Percentiles rank a stretch among this genome's conserved stretches.
These are phyloP conservation scores for Monopterus albus DNA, from an alignment of 2,113 vertebrate species.

Conservation along the genomic window DNA sequence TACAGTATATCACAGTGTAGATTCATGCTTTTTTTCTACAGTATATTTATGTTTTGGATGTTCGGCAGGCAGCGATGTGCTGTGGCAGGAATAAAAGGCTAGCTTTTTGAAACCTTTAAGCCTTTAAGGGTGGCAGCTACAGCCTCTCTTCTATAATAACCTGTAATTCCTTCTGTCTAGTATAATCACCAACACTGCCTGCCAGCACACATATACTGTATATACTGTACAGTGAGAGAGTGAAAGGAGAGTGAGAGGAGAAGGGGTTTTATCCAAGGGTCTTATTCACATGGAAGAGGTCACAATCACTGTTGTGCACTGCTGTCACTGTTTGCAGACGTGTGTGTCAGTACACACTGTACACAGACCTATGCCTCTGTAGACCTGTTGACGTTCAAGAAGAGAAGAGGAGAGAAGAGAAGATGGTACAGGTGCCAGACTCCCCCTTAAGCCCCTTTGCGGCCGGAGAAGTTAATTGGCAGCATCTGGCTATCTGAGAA, in stretches of 20 bases:
- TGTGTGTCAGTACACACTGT: not conserved
- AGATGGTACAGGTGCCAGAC: slow-evolving; percentile 70
- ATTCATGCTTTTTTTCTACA: slow-evolving; percentile 54
- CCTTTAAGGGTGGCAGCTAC: slow-evolving; percentile 73
- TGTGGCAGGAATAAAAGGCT: slow-evolving; percentile 61
- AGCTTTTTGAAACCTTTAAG: slow-evolving; percentile 59
- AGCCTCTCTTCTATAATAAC: slow-evolving; percentile 73
- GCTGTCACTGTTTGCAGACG: slow-evolving; percentile 25
- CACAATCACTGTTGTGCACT: not conserved
- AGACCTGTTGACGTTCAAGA: slow-evolving; percentile 13
- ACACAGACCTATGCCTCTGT: not conserved
- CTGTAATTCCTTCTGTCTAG: slow-evolving; percentile 78
- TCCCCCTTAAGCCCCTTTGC: slow-evolving; percentile 68
- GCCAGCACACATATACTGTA: slow-evolving; percentile 49
- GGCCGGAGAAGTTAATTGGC: slow-evolving; percentile 90
- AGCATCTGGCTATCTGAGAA: slow-evolving; percentile 92
- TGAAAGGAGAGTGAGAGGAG: slow-evolving; percentile 1
- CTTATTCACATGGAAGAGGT: slow-evolving; percentile 20
- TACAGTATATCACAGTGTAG: slow-evolving; percentile 15
- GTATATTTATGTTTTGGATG: slow-evolving; percentile 56
- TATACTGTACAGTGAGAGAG: not conserved
- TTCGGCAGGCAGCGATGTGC: slow-evolving; percentile 62
- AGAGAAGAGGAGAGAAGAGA: not conserved
- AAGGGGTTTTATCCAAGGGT: slow-evolving; percentile 30
- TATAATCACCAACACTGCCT: slow-evolving; percentile 69